phyloP scores from a whole-genome alignment of 2,888 invertebrate genomes.

The Meiosimyza platycephala region DNA sequence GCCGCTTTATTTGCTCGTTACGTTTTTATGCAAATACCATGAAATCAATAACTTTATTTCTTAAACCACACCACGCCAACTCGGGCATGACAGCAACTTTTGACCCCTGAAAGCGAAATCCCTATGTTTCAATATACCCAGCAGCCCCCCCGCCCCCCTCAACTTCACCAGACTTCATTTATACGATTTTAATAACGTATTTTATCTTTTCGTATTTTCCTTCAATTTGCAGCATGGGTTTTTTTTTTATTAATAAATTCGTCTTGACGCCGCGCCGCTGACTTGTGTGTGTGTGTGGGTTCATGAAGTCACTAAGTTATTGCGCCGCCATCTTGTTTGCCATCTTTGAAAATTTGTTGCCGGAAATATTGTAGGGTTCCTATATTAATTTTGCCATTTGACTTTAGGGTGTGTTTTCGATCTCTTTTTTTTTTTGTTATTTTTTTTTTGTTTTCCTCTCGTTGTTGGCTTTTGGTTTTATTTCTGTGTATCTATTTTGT shows the following conservation, averaged over 20 bases:
- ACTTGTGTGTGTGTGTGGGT: constrained; percentile 10
- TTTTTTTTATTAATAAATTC: neutral
- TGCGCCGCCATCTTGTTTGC: neutral
- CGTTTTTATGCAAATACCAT: constrained; percentile 41
- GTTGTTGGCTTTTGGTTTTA: constrained; percentile 35
- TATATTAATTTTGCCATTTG: constrained; percentile 5
- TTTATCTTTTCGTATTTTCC: neutral
- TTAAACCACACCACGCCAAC: constrained; percentile 2
- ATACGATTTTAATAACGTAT: constrained; percentile 30
- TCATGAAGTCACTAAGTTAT: neutral
- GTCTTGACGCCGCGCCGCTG: constrained; percentile 26
- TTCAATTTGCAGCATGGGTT: neutral
- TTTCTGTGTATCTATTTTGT: constrained; percentile 17
- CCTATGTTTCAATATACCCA: too few species aligned
- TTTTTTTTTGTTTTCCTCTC: constrained; percentile 39
- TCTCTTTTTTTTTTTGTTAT: constrained; percentile 35
- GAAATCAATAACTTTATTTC: constrained; percentile 44
- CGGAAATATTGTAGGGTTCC: too few species aligned
- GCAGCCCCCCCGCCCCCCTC: too few species aligned
- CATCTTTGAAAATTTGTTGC: neutral
- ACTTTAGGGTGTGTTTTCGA: constrained; percentile 19
- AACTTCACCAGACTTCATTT: constrained; percentile 30
- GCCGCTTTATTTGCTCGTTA: constrained; percentile 11
- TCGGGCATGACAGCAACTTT: too few species aligned
- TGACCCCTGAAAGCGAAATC: too few species aligned